These are phyloP conservation scores for Melanotaenia maccullochi DNA, from an alignment of 2,797 vertebrate genomes.

Conservation along the genomic window DNA sequence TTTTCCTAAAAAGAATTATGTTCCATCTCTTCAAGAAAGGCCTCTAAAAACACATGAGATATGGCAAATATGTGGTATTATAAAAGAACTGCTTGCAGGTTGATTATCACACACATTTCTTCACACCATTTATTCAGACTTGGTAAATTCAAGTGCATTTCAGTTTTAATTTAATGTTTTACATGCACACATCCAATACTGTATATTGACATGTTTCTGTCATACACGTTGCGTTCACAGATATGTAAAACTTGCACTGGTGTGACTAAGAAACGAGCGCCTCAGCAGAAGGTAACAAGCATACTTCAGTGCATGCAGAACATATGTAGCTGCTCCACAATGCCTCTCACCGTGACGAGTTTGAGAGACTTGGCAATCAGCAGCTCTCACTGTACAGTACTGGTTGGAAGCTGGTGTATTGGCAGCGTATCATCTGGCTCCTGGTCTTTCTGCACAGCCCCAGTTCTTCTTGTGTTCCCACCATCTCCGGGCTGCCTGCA, in stretches of 20 bases:
- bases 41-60: background rate
- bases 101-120: background rate
- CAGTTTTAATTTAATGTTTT: background rate
- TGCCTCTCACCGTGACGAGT: slow-evolving; percentile 36
- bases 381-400: slow-evolving; percentile 47
- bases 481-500: slow-evolving; percentile 36
- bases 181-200: background rate
- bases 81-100: background rate
- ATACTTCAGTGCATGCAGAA: slow-evolving; percentile 1
- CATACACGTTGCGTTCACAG: background rate
- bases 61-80: background rate
- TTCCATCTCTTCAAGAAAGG: background rate
- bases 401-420: slow-evolving; percentile 59
- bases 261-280: background rate
- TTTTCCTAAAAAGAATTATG: background rate
- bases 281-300: background rate
- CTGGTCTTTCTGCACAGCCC: slow-evolving; percentile 28
- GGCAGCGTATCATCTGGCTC: slow-evolving; percentile 56
- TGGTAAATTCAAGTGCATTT: background rate
- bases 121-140: background rate
- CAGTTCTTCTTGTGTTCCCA: slow-evolving; percentile 46
- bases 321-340: slow-evolving; percentile 24
- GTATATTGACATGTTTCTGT: background rate
- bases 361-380: slow-evolving; percentile 42
- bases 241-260: background rate